Evolutionary conservation across 1,140 invertebrate genomes (phyloP).

Genomic region (Proctacanthus coquilletti): DNA sequence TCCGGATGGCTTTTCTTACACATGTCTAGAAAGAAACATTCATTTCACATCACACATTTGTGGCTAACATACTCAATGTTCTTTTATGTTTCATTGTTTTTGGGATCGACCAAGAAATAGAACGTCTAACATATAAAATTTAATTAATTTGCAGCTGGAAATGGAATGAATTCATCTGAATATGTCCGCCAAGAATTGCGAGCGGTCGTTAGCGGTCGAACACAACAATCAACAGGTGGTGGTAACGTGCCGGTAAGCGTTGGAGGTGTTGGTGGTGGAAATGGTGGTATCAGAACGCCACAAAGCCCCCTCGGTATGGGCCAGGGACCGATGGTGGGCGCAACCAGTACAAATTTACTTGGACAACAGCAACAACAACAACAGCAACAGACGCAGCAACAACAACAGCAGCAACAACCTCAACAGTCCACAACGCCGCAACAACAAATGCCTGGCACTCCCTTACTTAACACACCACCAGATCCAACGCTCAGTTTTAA

Average conservation of each 20-base stretch:
- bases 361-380: slow-evolving; percentile 14
- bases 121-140: neutral
- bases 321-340: slow-evolving; percentile 17
- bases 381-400: slow-evolving; percentile 6
- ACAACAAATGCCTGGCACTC: slow-evolving; percentile 11
- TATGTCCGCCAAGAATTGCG: slow-evolving; percentile 79
- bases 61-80: slow-evolving; percentile 1
- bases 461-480: slow-evolving; percentile 23
- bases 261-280: slow-evolving; percentile 9
- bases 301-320: slow-evolving; percentile 22
- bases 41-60: neutral
- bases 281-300: slow-evolving; percentile 18
- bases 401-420: slow-evolving; percentile 6
- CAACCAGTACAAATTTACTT: slow-evolving; percentile 26
- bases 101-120: neutral
- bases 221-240: slow-evolving; percentile 34
- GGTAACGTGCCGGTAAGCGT: slow-evolving; percentile 9
- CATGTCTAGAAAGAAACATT: neutral
- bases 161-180: slow-evolving; percentile 42
- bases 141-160: slow-evolving; percentile 13
- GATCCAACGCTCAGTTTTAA: slow-evolving; percentile 26
- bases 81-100: no score
- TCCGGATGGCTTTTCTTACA: no score
- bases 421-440: neutral
- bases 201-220: slow-evolving; percentile 68